Evolutionary conservation across 2,888 invertebrate species (phyloP).

Genomic region (Phymatocera aterrima): DNA sequence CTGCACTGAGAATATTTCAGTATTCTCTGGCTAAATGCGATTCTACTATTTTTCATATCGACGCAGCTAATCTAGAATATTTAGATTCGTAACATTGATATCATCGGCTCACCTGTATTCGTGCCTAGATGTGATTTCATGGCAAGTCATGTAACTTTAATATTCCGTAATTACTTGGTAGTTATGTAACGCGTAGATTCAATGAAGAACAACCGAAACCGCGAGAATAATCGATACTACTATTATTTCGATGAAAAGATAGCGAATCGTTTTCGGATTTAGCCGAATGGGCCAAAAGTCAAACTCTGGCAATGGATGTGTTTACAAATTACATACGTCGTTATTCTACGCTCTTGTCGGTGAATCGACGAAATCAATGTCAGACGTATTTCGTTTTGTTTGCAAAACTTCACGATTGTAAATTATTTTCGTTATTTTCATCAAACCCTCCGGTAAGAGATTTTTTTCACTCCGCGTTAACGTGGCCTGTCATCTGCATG

Average conservation of each 20-base stretch:
- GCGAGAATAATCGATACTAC: not conserved
- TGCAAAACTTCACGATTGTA: not conserved
- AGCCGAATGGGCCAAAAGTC: not conserved
- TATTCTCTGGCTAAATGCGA: not conserved
- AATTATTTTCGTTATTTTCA: not conserved
- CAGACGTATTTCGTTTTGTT: not conserved
- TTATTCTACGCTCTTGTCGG: not conserved
- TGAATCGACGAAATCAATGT: not conserved
- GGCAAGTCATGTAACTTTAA: not conserved
- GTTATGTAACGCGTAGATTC: not conserved
- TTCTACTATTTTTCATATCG: not conserved
- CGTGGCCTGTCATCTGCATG: not conserved
- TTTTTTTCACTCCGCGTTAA: not conserved
- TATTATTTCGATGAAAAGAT: not conserved
- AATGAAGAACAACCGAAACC: not conserved
- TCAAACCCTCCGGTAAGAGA: too few relatives aligned
- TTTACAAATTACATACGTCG: not conserved
- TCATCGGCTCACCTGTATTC: not conserved
- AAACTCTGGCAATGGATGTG: not conserved
- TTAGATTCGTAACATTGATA: not conserved
- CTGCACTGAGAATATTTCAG: too few relatives aligned
- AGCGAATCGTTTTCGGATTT: not conserved
- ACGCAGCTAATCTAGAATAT: not conserved
- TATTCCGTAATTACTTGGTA: not conserved
- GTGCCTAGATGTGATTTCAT: slow-evolving; percentile 5